Conservation (phyloP, 1,140 invertebrate species). For the Aphidius ervi region DNA sequence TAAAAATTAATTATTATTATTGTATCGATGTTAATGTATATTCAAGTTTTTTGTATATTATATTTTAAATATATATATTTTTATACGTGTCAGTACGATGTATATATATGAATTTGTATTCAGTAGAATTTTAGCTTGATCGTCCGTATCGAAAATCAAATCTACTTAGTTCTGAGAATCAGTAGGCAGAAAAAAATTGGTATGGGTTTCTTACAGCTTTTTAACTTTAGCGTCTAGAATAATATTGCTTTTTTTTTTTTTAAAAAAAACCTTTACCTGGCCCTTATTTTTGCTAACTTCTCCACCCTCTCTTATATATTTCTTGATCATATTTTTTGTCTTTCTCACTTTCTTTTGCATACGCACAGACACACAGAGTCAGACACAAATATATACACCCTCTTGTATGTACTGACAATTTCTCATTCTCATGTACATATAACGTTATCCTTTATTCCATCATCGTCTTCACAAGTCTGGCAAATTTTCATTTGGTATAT, state of each 20-base stretch:
- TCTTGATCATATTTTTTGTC: background rate
- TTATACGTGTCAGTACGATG: constrained; percentile 26
- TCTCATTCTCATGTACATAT: too few relatives aligned
- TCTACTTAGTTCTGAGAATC: constrained; percentile 56
- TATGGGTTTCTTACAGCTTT: constrained; percentile 10
- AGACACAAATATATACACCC: background rate
- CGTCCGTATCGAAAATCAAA: constrained; percentile 57
- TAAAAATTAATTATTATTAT: background rate
- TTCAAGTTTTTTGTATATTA: constrained; percentile 36
- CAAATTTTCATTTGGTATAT: too few relatives aligned
- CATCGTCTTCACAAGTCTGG: too few relatives aligned
- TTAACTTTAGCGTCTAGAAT: constrained; percentile 21
- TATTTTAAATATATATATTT: constrained; percentile 27
- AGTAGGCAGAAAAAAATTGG: background rate
- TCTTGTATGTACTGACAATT: too few relatives aligned
- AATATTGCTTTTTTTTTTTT: constrained; percentile 3
- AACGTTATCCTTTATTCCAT: too few relatives aligned
- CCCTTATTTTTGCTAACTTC: background rate
- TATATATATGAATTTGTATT: constrained; percentile 55
- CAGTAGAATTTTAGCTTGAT: constrained; percentile 55
- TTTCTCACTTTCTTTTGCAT: background rate
- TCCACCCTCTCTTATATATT: background rate
- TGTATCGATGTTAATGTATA: constrained; percentile 49
- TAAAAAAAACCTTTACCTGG: background rate
- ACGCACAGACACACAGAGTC: background rate